phyloP scores from a whole-genome alignment of 92 coral and sea anemone species.

The Siderastrea siderea region DNA sequence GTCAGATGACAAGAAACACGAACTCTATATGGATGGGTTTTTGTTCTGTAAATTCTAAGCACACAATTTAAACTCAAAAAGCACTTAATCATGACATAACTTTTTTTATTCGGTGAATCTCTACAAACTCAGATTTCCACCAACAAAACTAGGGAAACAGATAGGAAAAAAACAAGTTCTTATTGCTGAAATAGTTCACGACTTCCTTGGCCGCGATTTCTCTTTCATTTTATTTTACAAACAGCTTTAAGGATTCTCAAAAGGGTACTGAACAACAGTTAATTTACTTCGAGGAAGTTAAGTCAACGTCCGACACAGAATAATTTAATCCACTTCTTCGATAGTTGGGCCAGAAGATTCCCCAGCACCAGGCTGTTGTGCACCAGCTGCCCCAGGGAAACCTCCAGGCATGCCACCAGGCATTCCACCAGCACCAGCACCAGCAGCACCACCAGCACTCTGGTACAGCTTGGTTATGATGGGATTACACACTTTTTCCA shows the following conservation, averaged over 20 bases:
- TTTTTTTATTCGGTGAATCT: neutral
- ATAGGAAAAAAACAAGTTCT: neutral
- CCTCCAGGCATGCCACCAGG: conserved; percentile 88
- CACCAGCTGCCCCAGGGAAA: conserved; percentile 59
- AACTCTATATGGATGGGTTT: too few species aligned
- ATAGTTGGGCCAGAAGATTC: conserved; percentile 95
- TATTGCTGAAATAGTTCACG: too few species aligned
- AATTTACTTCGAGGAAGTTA: too few species aligned
- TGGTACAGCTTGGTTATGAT: conserved; percentile 97
- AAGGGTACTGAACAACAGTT: neutral
- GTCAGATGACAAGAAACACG: too few species aligned
- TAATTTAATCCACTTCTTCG: conserved; percentile 93
- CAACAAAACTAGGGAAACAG: neutral
- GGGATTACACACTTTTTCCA: conserved; percentile 94
- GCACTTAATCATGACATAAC: neutral
- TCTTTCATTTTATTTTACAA: too few species aligned
- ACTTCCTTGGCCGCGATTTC: too few species aligned
- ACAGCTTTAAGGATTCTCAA: too few species aligned
- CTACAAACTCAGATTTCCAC: neutral
- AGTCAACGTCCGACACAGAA: neutral
- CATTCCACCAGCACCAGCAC: conserved; percentile 58
- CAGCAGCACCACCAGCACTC: conserved; percentile 81
- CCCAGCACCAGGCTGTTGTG: conserved; percentile 65
- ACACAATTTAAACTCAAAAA: too few species aligned
- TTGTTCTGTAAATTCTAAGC: too few species aligned